Conservation (phyloP, 2,888 invertebrate genomes). For the Scaptomyza flava region DNA sequence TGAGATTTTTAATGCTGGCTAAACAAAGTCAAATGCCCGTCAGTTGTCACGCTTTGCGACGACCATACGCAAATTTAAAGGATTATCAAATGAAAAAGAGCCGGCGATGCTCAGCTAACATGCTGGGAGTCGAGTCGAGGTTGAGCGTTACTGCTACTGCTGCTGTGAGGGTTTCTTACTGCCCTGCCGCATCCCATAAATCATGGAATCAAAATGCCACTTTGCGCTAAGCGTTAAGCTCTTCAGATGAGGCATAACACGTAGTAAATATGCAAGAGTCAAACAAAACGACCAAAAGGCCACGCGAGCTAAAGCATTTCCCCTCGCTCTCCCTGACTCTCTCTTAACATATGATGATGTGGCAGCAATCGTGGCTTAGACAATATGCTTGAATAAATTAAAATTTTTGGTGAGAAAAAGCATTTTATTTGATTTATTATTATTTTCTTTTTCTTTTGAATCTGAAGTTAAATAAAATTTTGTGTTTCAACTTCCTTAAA, state of each 20-base stretch:
- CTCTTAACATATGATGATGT: conserved; percentile 30
- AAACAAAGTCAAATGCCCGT: conserved; percentile 74
- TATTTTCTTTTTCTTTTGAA: too few relatives aligned
- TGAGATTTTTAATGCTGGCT: conserved; percentile 57
- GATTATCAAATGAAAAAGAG: conserved; percentile 78
- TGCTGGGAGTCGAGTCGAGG: conserved; percentile 13
- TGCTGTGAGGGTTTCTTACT: conserved; percentile 42
- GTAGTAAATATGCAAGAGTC: conserved; percentile 65
- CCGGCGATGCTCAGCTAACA: conserved; percentile 6
- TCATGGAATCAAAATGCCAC: conserved; percentile 78
- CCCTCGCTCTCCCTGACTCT: neutral
- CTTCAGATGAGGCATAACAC: conserved; percentile 69
- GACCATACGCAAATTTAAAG: conserved; percentile 74
- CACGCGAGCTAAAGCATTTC: conserved; percentile 1
- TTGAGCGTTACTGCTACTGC: conserved; percentile 16
- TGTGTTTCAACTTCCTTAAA: too few relatives aligned
- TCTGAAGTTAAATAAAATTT: too few relatives aligned
- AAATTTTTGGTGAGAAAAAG: neutral
- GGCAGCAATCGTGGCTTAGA: conserved; percentile 2
- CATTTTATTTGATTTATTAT: neutral
- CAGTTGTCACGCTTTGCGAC: conserved; percentile 54
- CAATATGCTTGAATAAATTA: conserved; percentile 27
- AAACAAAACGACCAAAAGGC: conserved; percentile 16
- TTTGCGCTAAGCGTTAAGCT: conserved; percentile 72
- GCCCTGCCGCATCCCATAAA: conserved; percentile 58